A percentile compares a stretch with the other conserved stretches of the same genome.
These are phyloP conservation scores for Bradysia coprophila DNA, from an alignment of 1,140 invertebrate genomes.

Conservation along the genomic window DNA sequence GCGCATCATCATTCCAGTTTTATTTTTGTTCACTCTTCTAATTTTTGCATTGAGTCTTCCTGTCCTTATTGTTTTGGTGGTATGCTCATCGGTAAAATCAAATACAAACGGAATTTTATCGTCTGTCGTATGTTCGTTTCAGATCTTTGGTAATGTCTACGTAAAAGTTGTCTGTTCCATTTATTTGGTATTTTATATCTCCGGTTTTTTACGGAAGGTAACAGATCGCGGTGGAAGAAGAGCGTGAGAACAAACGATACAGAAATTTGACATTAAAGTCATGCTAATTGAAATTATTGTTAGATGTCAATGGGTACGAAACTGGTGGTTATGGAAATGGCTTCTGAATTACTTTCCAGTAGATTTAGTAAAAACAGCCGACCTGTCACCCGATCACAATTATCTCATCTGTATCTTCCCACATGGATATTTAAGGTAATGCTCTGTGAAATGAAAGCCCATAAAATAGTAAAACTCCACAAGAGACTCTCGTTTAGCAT, in stretches of 20 bases:
- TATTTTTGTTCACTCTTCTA: too few relatives aligned
- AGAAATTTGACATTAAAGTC: too few relatives aligned
- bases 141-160: neutral
- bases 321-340: conserved; percentile 48
- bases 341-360: conserved; percentile 73
- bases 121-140: neutral
- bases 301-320: conserved; percentile 34
- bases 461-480: conserved; percentile 8
- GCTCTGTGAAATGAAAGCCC: conserved; percentile 19
- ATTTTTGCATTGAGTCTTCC: too few relatives aligned
- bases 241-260: neutral
- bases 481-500: conserved; percentile 26
- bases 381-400: conserved; percentile 59
- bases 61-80: too few relatives aligned
- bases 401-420: conserved; percentile 81
- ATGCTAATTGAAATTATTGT: neutral
- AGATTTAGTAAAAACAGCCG: conserved; percentile 58
- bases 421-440: conserved; percentile 58
- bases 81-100: too few relatives aligned
- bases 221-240: neutral
- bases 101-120: too few relatives aligned
- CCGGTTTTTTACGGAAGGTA: neutral
- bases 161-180: neutral
- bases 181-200: neutral
- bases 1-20: too few relatives aligned